Base-by-base conservation (phyloP, 2,888 invertebrate species). In the Thecophora atra region DNA sequence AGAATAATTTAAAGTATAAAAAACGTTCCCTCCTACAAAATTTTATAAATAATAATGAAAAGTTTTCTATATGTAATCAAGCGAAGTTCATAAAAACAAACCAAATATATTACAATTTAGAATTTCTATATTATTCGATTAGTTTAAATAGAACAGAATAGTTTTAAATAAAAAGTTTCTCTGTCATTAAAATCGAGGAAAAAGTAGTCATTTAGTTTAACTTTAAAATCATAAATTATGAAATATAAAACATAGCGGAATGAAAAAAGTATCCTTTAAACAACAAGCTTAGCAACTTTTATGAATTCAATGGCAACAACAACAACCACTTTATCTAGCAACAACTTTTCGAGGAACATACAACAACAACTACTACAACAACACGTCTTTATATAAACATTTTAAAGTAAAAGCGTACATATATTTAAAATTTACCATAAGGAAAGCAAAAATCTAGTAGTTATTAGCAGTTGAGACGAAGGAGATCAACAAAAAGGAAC, bases 371-470 rank as follows among this genome's bases (percentile, higher is more conserved):
- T n/a, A n/a, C n/a, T n/a, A n/a, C 19, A 63, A 58, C 26, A 60
- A 70, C 70, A 63, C 67, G 21, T 58, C 44, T 66, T 66, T 74
- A 67, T 67, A 75, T 73, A 42, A 72, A 72, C 60, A 67, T 67
- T 58, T 66, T 44, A 67, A 66, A 70, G 51, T 70, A 66, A 72
- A n/a, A n/a, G n/a, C n/a, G n/a, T n/a, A n/a, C n/a, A 71, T 66
- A 19, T 70, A 71, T 67, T 71, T 62, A 7, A 28, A 7, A 28
- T 28, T 28, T 13, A 3, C 1, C 26, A 58, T 4, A 11, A 4
- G 28, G 15, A 58, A 24, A 58, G 5, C 17, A 2, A 58, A 24
- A 58, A 28, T 11, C 28, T 15, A 62, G 65, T 68, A 72, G 73
- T 72, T 54, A 74, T 65, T 24, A 73, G 65, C 51, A 71, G 63